Percentiles rank a stretch among this genome's conserved stretches.
Evolutionary conservation across 2,888 invertebrate genomes (phyloP).

Genomic region (Standfussiana lucernea): DNA sequence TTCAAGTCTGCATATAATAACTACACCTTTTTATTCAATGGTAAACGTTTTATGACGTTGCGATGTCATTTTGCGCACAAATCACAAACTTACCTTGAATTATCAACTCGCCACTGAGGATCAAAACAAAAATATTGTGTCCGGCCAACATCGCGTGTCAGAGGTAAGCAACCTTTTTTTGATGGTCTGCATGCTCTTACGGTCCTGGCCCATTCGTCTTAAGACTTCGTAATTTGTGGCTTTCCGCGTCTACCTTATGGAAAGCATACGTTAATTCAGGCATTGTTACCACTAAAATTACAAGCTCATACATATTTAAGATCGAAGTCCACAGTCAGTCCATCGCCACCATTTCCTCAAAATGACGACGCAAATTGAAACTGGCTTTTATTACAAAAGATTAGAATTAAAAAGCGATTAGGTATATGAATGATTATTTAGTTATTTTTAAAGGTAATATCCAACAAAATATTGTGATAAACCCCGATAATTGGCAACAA

Average conservation of each 20-base stretch:
- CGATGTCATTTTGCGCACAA: not conserved
- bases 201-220: not conserved
- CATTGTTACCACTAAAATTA: not conserved
- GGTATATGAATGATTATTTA: not conserved
- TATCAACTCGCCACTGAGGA: not conserved
- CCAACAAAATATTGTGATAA: constrained; percentile 6
- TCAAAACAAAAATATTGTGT: not conserved
- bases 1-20: not conserved
- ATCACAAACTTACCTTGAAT: not conserved
- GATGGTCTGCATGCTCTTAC: not conserved
- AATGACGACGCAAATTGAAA: not conserved
- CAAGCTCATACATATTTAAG: not conserved
- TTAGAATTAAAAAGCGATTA: not conserved
- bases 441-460: not conserved
- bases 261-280: not conserved
- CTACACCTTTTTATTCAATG: not conserved
- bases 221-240: not conserved
- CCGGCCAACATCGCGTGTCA: not conserved
- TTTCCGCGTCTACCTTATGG: not conserved
- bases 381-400: not conserved
- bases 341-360: not conserved
- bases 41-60: not conserved
- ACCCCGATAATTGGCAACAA: constrained; percentile 12
- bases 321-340: not conserved
- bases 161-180: not conserved